Evolutionary conservation across 2,888 invertebrate genomes (phyloP).

Genomic region (Disparrhopalites patrizii): DNA sequence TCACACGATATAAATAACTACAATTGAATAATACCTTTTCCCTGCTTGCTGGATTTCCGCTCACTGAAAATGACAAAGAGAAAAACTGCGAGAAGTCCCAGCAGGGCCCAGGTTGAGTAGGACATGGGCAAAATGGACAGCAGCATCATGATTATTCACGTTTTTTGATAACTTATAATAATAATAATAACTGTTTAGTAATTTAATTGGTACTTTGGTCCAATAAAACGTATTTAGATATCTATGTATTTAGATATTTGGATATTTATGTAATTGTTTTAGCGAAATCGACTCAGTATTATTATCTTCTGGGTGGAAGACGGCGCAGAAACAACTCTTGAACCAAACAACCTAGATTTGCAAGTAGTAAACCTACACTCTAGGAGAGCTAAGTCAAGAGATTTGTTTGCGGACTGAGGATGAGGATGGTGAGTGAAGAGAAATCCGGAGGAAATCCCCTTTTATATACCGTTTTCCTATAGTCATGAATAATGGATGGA

Average conservation of each 20-base stretch:
- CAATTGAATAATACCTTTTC: conserved; percentile 15
- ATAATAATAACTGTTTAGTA: background rate
- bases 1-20: background rate
- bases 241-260: background rate
- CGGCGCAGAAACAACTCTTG: background rate
- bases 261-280: background rate
- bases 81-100: conserved; percentile 29
- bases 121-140: conserved; percentile 29
- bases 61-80: conserved; percentile 28
- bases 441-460: background rate
- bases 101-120: conserved; percentile 28
- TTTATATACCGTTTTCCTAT: background rate
- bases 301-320: too few relatives aligned
- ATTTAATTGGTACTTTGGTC: background rate
- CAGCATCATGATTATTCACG: conserved; percentile 27
- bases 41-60: conserved; percentile 26
- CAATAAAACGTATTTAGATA: background rate
- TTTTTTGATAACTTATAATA: background rate
- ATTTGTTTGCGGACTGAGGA: conserved; percentile 11
- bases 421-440: conserved; percentile 3
- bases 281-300: background rate
- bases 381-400: conserved; percentile 5
- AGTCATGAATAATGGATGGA: background rate
- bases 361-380: conserved; percentile 6
- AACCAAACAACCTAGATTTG: conserved; percentile 3